Evolutionary conservation across 2,797 vertebrate genomes (phyloP), one percentile per base, ranked within the genome.

Genomic region (Leontocebus nigricollis): DNA sequence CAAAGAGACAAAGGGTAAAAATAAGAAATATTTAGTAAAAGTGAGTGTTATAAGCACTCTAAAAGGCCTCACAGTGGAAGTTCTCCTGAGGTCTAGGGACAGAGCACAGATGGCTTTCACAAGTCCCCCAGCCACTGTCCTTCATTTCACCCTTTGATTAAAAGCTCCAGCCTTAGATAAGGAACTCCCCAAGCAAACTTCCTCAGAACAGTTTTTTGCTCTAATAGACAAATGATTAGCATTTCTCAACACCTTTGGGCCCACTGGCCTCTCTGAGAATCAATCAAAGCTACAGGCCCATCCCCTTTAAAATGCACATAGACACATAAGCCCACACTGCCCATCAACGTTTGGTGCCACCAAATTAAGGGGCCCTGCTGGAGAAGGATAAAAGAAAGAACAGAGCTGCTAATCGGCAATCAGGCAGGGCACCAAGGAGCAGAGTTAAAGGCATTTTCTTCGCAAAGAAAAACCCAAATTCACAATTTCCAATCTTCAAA

Each of bases 391-490:
- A 70, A 10, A 88, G 86, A 79, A 64, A 87, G n/a, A 73, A 22
- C 17, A 61, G 84, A 83, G 33, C 17, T 72, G 75, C 93, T 52
- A 48, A 36, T 13, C 44, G 59, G 57, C 24, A 57, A 20, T 52
- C 22, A 27, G 26, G 79, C 15, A 22, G 36, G 64, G 50, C 27
- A 44, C 81, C 76, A 59, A 94, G 86, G 22, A 76, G 41, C 79
- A 84, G 93, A 72, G 24, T 15, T 14, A 33, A 90, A 94, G 48
- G 7, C 36, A 27, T 93, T 95, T 80, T 72, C 79, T 59, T 75
- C 76, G 79, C 77, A 87, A 81, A 80, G 77, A 67, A 82, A 92
- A 96, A 64, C 33, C 61, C 55, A 39, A 73, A 82, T 46, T 88
- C 80, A 72, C 7, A 50, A 67, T 46, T 33, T 41, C 22, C 36